phyloP scores from a whole-genome alignment of 1,140 invertebrate species.

The Liolophura sinensis region DNA sequence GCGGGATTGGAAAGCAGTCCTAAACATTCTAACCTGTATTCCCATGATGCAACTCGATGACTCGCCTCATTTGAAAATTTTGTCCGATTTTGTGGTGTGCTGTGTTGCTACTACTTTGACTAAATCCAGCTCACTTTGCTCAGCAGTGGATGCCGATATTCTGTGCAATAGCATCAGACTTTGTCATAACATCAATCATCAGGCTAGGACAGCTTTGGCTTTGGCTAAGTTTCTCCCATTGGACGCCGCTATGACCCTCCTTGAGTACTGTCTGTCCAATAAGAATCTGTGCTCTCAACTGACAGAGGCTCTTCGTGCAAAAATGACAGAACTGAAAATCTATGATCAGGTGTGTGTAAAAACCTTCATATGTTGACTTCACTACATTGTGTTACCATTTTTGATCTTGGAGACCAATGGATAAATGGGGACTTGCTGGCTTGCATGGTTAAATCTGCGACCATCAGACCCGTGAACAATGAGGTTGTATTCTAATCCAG shows the following conservation, averaged over 20 bases:
- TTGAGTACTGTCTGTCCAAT: slow-evolving; percentile 35
- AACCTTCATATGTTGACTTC: too few relatives aligned
- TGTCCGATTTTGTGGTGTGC: slow-evolving; percentile 45
- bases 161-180: too few relatives aligned
- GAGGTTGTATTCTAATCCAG: too few relatives aligned
- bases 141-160: too few relatives aligned
- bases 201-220: slow-evolving; percentile 37
- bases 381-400: too few relatives aligned
- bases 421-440: too few relatives aligned
- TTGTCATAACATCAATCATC: slow-evolving; percentile 10
- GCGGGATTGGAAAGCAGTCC: slow-evolving; percentile 38
- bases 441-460: too few relatives aligned
- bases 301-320: slow-evolving; percentile 20
- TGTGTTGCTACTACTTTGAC: slow-evolving; percentile 19
- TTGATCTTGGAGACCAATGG: too few relatives aligned
- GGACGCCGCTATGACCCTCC: slow-evolving; percentile 41
- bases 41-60: slow-evolving; percentile 31
- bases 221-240: slow-evolving; percentile 37
- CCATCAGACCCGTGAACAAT: too few relatives aligned
- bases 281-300: slow-evolving; percentile 18
- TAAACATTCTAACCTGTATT: slow-evolving; percentile 39
- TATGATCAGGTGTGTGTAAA: slow-evolving; percentile 35
- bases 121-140: background rate
- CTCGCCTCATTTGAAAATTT: slow-evolving; percentile 25
- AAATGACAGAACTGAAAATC: slow-evolving; percentile 35